Evolutionary conservation across 2,113 vertebrate genomes (phyloP).

Genomic region (Engraulis encrasicolus): DNA sequence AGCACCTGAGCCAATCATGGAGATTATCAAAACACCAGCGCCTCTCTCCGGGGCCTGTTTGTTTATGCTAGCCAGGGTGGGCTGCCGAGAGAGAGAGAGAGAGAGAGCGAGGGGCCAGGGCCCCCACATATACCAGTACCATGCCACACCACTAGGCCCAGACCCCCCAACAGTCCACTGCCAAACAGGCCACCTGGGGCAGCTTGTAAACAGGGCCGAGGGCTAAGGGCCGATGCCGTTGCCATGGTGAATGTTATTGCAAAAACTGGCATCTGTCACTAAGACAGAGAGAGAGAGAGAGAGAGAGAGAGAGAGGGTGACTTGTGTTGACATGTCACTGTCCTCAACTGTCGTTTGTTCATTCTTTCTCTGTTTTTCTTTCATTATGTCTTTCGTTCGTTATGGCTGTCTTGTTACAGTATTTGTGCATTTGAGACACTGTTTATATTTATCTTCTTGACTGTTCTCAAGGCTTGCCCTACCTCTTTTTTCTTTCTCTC

Average conservation of each 20-base stretch:
- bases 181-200: conserved; percentile 35
- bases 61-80: conserved; percentile 51
- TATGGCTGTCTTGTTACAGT: neutral
- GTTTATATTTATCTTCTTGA: neutral
- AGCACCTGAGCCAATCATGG: conserved; percentile 62
- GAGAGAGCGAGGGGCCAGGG: neutral
- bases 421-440: neutral
- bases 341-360: neutral
- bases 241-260: neutral
- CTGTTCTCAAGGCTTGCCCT: neutral
- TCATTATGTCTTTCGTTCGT: neutral
- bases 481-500: neutral
- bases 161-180: too few species aligned
- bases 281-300: too few species aligned
- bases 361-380: neutral
- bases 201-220: conserved; percentile 38
- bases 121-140: neutral
- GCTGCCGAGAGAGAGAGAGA: conserved; percentile 20
- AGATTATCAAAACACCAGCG: conserved; percentile 53
- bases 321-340: neutral
- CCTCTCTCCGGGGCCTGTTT: conserved; percentile 50
- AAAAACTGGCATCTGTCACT: neutral
- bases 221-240: neutral
- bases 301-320: too few species aligned
- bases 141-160: too few species aligned